A percentile compares a stretch with the other conserved stretches of the same genome.
These are phyloP conservation scores for Eristalis arbustorum DNA, from an alignment of 2,888 invertebrate genomes.

Conservation along the genomic window DNA sequence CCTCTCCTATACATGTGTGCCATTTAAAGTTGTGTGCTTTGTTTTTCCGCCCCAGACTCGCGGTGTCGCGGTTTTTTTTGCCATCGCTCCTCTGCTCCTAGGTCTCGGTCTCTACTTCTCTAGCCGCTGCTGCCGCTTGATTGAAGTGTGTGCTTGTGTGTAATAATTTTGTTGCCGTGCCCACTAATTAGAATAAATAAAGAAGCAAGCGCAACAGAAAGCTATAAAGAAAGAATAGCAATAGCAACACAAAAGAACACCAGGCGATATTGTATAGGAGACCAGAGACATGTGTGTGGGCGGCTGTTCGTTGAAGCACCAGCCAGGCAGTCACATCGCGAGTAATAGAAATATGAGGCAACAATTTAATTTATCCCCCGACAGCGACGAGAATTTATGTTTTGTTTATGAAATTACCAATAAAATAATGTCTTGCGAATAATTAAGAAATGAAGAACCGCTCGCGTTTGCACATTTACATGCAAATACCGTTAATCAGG, in stretches of 20 bases:
- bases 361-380: conserved; percentile 46
- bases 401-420: conserved; percentile 43
- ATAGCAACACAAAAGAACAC: not conserved
- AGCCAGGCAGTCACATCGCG: not conserved
- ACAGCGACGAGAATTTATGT: conserved; percentile 34
- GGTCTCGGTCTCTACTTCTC: not conserved
- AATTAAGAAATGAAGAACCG: conserved; percentile 17
- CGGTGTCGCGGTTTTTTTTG: no score
- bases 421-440: conserved; percentile 6
- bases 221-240: conserved; percentile 19
- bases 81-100: not conserved
- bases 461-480: not conserved
- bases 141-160: conserved; percentile 53
- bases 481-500: not conserved
- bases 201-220: conserved; percentile 39
- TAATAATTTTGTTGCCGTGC: conserved; percentile 59
- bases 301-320: not conserved
- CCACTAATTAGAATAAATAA: conserved; percentile 69
- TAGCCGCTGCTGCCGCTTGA: conserved; percentile 6
- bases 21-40: conserved; percentile 25
- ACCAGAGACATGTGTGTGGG: conserved; percentile 23
- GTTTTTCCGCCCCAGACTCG: not conserved
- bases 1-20: conserved; percentile 23
- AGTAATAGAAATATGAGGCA: conserved; percentile 36
- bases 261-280: not conserved